Evolutionary conservation across 2,888 invertebrate genomes (phyloP).

Genomic region (Polyploca ridens): DNA sequence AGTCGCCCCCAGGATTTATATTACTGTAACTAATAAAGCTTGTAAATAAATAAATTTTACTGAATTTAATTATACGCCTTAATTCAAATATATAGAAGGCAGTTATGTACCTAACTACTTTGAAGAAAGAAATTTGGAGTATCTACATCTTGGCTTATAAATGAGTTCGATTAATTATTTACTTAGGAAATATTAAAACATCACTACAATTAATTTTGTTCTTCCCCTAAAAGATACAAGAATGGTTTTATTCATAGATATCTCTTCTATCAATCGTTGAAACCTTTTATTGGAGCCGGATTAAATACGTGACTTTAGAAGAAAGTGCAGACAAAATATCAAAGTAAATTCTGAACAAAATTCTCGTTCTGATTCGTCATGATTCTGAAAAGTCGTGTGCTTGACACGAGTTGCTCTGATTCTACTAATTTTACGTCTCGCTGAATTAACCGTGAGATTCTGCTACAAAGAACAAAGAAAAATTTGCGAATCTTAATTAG

Average conservation of each 20-base stretch:
- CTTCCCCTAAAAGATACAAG: neutral
- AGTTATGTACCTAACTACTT: neutral
- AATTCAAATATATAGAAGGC: neutral
- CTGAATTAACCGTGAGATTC: constrained; percentile 60
- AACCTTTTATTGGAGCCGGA: constrained; percentile 32
- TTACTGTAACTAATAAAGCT: constrained; percentile 16
- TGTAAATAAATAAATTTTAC: constrained; percentile 14
- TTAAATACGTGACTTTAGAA: constrained; percentile 55
- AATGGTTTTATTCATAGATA: constrained; percentile 1
- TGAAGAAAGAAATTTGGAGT: neutral
- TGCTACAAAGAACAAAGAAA: constrained; percentile 68
- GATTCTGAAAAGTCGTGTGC: constrained; percentile 51
- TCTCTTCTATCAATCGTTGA: constrained; percentile 25
- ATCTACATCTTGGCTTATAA: too few species aligned
- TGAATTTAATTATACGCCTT: neutral
- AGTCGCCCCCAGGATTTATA: constrained; percentile 20
- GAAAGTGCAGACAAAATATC: constrained; percentile 42
- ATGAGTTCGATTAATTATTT: too few species aligned
- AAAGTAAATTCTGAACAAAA: constrained; percentile 46
- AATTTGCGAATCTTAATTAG: constrained; percentile 64
- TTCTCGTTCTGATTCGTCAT: constrained; percentile 47
- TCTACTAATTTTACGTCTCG: constrained; percentile 67
- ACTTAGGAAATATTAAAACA: neutral
- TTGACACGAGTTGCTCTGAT: constrained; percentile 69
- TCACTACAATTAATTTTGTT: neutral